Percentiles rank a stretch among this genome's conserved stretches.
These are phyloP conservation scores for Tachysurus fulvidraco DNA, from an alignment of 2,113 vertebrate species.

Conservation along the genomic window DNA sequence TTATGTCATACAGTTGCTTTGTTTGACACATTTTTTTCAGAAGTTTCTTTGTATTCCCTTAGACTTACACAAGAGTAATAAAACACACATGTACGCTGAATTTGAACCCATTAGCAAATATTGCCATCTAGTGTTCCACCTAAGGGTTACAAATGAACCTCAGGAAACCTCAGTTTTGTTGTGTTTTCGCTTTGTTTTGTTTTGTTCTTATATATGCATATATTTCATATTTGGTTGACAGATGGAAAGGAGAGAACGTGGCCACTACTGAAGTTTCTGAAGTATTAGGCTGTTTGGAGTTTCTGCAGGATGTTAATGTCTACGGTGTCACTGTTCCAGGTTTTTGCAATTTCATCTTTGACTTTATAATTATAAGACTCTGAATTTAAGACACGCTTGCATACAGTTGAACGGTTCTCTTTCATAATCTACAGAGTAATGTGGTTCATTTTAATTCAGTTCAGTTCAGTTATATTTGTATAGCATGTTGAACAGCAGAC, in stretches of 20 bases:
- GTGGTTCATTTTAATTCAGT: background rate
- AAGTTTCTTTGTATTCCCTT: background rate
- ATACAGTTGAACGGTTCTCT: background rate
- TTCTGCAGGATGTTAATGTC: conserved; percentile 82
- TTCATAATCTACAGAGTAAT: background rate
- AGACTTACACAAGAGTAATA: background rate
- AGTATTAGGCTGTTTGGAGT: conserved; percentile 74
- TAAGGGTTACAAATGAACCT: background rate
- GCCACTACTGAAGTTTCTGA: conserved; percentile 86
- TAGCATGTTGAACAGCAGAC: background rate
- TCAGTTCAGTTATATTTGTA: background rate
- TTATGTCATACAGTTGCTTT: background rate
- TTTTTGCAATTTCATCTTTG: conserved; percentile 53
- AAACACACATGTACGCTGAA: background rate
- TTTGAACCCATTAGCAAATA: background rate
- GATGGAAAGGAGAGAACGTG: conserved; percentile 94
- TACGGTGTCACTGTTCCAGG: conserved; percentile 86
- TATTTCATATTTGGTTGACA: conserved; percentile 54
- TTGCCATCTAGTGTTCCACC: conserved; percentile 26
- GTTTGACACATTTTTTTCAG: background rate
- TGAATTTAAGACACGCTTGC: background rate
- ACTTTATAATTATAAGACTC: background rate
- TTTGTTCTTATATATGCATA: background rate
- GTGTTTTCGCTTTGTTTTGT: background rate
- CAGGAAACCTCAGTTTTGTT: no score